These are phyloP conservation scores for Drusus annulatus DNA, from an alignment of 1,140 invertebrate genomes.

Conservation along the genomic window DNA sequence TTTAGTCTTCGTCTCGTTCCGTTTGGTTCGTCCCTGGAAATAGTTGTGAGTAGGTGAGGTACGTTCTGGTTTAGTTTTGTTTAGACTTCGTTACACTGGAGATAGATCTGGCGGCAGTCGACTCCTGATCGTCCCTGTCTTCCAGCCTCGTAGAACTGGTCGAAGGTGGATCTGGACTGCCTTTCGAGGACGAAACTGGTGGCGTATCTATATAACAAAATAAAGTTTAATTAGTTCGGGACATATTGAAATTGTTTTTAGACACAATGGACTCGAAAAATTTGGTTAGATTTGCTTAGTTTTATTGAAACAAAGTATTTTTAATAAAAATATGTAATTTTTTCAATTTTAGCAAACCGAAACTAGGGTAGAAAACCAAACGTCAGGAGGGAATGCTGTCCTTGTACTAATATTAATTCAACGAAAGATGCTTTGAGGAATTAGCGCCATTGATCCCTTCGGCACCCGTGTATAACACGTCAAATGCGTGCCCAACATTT, in stretches of 20 bases:
- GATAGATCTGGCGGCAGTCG: constrained; percentile 85
- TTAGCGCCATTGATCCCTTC: no score
- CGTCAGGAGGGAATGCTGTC: no score
- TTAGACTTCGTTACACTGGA: constrained; percentile 91
- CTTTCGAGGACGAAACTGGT: constrained; percentile 87
- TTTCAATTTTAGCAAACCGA: no score
- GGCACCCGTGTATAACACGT: no score
- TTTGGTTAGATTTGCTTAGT: no score
- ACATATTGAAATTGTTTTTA: constrained; percentile 80
- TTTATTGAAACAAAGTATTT: no score
- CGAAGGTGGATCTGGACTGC: constrained; percentile 81
- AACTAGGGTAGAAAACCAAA: no score
- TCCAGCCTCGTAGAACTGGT: constrained; percentile 86
- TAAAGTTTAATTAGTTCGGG: constrained; percentile 60
- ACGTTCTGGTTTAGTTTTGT: constrained; percentile 9
- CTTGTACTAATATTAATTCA: no score
- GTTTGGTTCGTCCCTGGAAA: neutral
- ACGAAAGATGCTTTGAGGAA: no score
- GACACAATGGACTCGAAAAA: no score
- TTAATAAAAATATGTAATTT: no score
- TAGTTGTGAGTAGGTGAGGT: constrained; percentile 17
- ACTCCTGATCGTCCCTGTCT: constrained; percentile 86
- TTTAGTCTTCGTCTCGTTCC: neutral
- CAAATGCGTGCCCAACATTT: no score
- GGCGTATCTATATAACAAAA: constrained; percentile 79